Evolutionary conservation across 2,888 invertebrate species (phyloP).

Genomic region (Lasioglossum villosulum): DNA sequence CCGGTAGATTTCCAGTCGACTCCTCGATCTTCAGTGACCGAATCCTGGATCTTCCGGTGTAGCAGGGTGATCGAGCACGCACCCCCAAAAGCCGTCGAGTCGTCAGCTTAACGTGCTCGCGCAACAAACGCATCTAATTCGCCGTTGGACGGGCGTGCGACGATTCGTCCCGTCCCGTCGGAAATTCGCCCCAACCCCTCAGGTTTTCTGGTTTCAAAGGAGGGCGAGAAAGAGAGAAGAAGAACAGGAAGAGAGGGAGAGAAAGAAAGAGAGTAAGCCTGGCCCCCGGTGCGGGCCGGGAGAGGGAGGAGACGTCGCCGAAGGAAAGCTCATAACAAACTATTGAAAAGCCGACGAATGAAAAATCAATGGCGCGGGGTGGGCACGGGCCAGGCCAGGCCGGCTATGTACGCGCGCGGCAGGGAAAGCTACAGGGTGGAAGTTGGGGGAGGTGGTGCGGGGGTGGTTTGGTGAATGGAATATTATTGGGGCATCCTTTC

Average conservation of each 20-base stretch:
- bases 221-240: background rate
- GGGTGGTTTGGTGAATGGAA: slow-evolving; percentile 83
- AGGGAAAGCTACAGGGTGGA: slow-evolving; percentile 60
- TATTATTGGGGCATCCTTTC: slow-evolving; percentile 85
- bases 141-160: slow-evolving; percentile 22
- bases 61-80: background rate
- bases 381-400: slow-evolving; percentile 77
- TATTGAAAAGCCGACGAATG: slow-evolving; percentile 84
- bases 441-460: slow-evolving; percentile 49
- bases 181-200: slow-evolving; percentile 45
- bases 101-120: slow-evolving; percentile 9
- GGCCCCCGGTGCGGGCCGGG: slow-evolving; percentile 46
- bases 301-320: slow-evolving; percentile 77
- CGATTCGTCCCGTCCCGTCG: slow-evolving; percentile 37
- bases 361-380: slow-evolving; percentile 82
- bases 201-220: slow-evolving; percentile 58
- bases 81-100: background rate
- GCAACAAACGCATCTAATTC: slow-evolving; percentile 57
- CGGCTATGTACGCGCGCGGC: slow-evolving; percentile 59
- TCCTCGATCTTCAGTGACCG: background rate
- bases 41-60: background rate
- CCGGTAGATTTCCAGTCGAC: background rate
- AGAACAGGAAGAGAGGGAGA: background rate
- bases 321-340: slow-evolving; percentile 84
- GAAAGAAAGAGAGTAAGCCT: slow-evolving; percentile 15